These are phyloP conservation scores for Melanocharis versteri DNA, from an alignment of 2,113 vertebrate genomes.

Conservation along the genomic window DNA sequence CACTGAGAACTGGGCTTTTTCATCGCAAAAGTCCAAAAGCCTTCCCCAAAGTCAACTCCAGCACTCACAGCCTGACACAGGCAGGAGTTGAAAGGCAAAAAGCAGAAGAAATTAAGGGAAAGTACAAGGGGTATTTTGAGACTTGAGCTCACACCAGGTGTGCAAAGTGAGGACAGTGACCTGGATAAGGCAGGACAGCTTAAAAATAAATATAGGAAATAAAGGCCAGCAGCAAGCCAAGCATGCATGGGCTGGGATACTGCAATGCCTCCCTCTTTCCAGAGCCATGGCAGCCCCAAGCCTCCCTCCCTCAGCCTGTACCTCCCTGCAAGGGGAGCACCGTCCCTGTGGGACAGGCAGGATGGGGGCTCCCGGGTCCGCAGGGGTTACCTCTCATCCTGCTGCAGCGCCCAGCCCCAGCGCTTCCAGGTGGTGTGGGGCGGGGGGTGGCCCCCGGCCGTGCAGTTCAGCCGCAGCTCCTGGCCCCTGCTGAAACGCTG, in stretches of 20 bases:
- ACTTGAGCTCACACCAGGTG: neutral
- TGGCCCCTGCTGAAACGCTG: conserved; percentile 77
- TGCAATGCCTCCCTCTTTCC: neutral
- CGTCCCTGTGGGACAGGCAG: neutral
- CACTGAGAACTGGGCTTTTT: neutral
- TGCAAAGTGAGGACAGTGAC: neutral
- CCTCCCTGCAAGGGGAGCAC: neutral
- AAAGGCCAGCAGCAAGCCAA: neutral
- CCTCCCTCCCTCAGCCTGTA: rapidly evolving
- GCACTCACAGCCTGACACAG: neutral
- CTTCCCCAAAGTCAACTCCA: neutral
- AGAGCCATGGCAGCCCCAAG: neutral
- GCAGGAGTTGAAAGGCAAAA: neutral
- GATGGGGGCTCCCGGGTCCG: rapidly evolving
- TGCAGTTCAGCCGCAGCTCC: conserved; percentile 83
- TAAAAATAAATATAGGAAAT: neutral
- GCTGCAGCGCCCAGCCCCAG: conserved; percentile 72
- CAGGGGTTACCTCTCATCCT: conserved; percentile 47
- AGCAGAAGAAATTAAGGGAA: neutral
- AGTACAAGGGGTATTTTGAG: neutral
- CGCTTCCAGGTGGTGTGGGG: conserved; percentile 81
- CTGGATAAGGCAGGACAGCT: neutral
- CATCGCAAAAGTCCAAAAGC: neutral
- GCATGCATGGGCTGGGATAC: rapidly evolving
- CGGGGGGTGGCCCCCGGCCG: conserved; percentile 76